phyloP scores from a whole-genome alignment of 2,113 vertebrate species.

The Seriola rivoliana region DNA sequence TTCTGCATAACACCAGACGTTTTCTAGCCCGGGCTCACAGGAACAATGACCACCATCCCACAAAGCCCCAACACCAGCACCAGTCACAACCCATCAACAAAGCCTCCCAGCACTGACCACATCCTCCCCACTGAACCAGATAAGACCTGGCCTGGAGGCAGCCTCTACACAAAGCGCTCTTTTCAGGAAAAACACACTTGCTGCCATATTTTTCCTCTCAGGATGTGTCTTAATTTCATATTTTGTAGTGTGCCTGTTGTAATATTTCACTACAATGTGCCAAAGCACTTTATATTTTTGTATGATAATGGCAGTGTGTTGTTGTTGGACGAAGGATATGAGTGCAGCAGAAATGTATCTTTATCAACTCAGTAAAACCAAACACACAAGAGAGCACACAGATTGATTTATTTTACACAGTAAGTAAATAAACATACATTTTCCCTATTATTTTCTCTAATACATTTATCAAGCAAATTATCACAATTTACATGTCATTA shows the following conservation, averaged over 20 bases:
- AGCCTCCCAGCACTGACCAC: conserved; percentile 81
- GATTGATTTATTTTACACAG: no score
- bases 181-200: conserved; percentile 79
- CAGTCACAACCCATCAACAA: conserved; percentile 72
- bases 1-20: conserved; percentile 53
- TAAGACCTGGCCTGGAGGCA: conserved; percentile 77
- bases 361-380: conserved; percentile 8
- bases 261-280: conserved; percentile 66
- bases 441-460: no score
- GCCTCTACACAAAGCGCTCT: conserved; percentile 38
- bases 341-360: not conserved
- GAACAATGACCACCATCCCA: conserved; percentile 79
- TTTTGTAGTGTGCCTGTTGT: conserved; percentile 44
- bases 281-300: conserved; percentile 24
- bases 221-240: conserved; percentile 73
- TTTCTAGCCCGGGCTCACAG: conserved; percentile 56
- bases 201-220: conserved; percentile 78
- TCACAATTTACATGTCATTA: not conserved
- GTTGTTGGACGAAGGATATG: not conserved
- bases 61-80: conserved; percentile 66
- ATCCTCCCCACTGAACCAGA: conserved; percentile 84
- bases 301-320: not conserved
- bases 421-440: not conserved
- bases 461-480: no score
- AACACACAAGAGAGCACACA: not conserved